A percentile compares a stretch with the other conserved stretches of the same genome.
phyloP scores from a whole-genome alignment of 2,113 vertebrate species.

The Orientallactaga bullata region DNA sequence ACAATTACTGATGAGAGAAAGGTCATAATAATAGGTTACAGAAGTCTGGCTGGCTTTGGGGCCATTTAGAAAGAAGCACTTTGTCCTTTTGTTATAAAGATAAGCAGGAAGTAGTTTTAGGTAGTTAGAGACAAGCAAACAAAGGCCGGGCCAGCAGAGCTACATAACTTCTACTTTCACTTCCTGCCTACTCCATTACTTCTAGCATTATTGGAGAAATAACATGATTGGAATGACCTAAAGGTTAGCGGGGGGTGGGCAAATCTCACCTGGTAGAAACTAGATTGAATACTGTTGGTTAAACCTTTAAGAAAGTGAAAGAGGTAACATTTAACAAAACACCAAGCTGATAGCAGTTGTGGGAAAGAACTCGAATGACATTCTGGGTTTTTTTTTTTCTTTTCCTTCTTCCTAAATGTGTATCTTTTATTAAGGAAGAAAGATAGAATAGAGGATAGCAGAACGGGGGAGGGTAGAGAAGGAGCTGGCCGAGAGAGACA shows the following conservation, averaged over 20 bases:
- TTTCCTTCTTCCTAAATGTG: constrained; percentile 68
- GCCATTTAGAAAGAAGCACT: constrained; percentile 88
- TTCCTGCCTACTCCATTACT: constrained; percentile 90
- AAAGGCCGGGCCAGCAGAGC: constrained; percentile 87
- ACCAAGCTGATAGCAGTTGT: constrained; percentile 83
- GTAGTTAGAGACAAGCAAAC: constrained; percentile 90
- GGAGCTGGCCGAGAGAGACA: neutral
- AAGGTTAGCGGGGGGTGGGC: constrained; percentile 86
- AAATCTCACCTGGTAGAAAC: constrained; percentile 86
- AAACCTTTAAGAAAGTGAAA: constrained; percentile 87
- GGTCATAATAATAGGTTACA: constrained; percentile 90
- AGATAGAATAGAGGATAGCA: constrained; percentile 38
- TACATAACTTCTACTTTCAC: constrained; percentile 89
- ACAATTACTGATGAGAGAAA: constrained; percentile 90
- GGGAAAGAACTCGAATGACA: constrained; percentile 78
- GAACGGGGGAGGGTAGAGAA: neutral
- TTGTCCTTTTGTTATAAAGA: constrained; percentile 89
- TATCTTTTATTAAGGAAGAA: constrained; percentile 63
- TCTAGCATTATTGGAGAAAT: constrained; percentile 87
- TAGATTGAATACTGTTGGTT: constrained; percentile 84
- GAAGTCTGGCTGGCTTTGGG: constrained; percentile 87
- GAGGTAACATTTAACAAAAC: constrained; percentile 87
- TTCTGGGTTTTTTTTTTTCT: constrained; percentile 74
- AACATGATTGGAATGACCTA: constrained; percentile 89
- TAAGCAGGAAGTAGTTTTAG: constrained; percentile 91